A percentile compares a stretch with the other conserved stretches of the same genome.
Evolutionary conservation across 2,113 vertebrate genomes (phyloP).

Genomic region (Dromas ardeola): DNA sequence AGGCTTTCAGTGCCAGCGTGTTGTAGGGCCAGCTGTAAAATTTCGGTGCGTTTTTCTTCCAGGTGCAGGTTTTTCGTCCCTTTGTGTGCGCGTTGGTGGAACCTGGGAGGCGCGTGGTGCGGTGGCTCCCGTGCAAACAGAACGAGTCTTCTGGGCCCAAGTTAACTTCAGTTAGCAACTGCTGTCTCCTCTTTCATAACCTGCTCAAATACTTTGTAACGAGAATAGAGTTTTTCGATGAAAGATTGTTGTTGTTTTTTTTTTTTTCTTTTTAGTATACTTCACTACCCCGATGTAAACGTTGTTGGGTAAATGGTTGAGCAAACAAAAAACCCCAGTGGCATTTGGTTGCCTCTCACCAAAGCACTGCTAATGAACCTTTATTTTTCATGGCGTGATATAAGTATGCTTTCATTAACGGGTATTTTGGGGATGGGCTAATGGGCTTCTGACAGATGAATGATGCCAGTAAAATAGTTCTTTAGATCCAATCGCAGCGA

Average conservation of each 20-base stretch:
- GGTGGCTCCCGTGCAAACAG: not conserved
- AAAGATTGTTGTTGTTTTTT: not conserved
- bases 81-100: not conserved
- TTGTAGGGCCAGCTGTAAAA: not conserved
- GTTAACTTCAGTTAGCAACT: not conserved
- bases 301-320: not conserved
- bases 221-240: not conserved
- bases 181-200: not conserved
- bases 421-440: not conserved
- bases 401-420: not conserved
- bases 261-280: not conserved
- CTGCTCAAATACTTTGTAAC: not conserved
- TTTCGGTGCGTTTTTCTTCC: not conserved
- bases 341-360: not conserved
- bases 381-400: not conserved
- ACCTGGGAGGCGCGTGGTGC: not conserved
- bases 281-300: not conserved
- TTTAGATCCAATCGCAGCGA: not conserved
- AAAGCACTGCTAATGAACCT: not conserved
- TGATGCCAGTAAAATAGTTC: not conserved
- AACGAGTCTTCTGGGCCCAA: not conserved
- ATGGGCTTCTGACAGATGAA: not conserved
- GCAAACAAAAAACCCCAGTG: not conserved
- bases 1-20: not conserved
- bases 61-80: not conserved